A percentile compares a stretch with the other conserved stretches of the same genome.
Evolutionary conservation across 2,888 invertebrate genomes (phyloP).

Genomic region (Metacarcinus magister): DNA sequence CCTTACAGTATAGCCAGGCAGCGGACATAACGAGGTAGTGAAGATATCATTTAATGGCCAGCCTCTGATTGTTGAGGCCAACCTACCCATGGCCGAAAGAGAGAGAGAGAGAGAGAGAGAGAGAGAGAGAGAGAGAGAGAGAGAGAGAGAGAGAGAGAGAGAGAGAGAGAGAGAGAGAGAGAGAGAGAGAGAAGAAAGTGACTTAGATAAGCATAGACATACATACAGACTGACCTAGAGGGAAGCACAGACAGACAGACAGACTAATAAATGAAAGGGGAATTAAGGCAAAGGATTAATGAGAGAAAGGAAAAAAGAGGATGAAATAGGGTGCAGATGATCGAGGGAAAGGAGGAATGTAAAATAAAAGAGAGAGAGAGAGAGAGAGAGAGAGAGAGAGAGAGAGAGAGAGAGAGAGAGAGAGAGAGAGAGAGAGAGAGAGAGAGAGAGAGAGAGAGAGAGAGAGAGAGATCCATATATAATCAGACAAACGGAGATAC

Average conservation of each 20-base stretch:
- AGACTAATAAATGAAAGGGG: constrained; percentile 1
- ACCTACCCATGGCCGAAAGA: constrained; percentile 38
- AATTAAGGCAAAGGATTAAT: background rate
- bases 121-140: constrained; percentile 31
- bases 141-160: background rate
- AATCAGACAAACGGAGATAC: background rate
- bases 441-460: background rate
- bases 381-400: constrained; percentile 9
- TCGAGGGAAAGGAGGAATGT: background rate
- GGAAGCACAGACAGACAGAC: background rate
- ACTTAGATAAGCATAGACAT: background rate
- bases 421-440: background rate
- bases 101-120: background rate
- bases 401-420: background rate
- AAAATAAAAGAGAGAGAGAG: background rate
- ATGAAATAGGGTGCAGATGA: background rate
- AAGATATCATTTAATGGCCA: constrained; percentile 33
- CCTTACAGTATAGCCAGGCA: constrained; percentile 63
- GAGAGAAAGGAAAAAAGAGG: background rate
- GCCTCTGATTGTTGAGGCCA: constrained; percentile 56
- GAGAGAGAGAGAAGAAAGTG: constrained; percentile 21
- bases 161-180: background rate
- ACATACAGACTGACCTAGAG: background rate
- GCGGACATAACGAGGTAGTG: constrained; percentile 59
- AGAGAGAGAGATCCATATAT: background rate